phyloP scores from a whole-genome alignment of 2,888 invertebrate species.

The Drosophila histrio region DNA sequence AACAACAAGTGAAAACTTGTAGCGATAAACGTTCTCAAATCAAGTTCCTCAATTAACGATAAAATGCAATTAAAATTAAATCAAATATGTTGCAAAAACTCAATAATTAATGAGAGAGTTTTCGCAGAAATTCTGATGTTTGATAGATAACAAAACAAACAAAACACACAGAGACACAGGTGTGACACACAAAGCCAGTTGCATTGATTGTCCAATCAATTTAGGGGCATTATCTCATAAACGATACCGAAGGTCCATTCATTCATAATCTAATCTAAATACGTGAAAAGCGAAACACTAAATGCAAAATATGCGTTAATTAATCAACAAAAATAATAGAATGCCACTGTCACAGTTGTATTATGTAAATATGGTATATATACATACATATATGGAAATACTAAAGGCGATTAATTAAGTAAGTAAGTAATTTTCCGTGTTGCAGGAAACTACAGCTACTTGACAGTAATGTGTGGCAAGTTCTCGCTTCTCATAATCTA shows the following conservation, averaged over 20 bases:
- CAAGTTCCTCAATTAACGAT: conserved; percentile 8
- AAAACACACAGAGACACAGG: too few species aligned
- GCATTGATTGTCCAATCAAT: conserved; percentile 4
- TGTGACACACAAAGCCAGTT: not conserved
- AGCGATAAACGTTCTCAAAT: not conserved
- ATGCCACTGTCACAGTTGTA: not conserved
- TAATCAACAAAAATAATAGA: conserved; percentile 17
- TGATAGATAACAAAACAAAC: conserved; percentile 2
- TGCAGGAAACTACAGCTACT: conserved; percentile 26
- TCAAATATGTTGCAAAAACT: conserved; percentile 6
- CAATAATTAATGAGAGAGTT: not conserved
- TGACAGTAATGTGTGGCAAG: not conserved
- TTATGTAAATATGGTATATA: not conserved
- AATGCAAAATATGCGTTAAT: conserved; percentile 25
- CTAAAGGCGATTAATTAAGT: conserved; percentile 25
- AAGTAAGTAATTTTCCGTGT: conserved; percentile 40
- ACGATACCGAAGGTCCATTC: conserved; percentile 1
- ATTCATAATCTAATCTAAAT: conserved; percentile 41
- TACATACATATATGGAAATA: not conserved
- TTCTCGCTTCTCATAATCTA: not conserved
- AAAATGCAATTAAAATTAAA: conserved; percentile 13
- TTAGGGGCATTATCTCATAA: conserved; percentile 4
- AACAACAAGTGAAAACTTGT: not conserved
- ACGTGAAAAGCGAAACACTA: conserved; percentile 6
- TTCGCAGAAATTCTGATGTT: not conserved